Base-by-base conservation (phyloP, 2,113 vertebrate species). In the Hyla sarda region DNA sequence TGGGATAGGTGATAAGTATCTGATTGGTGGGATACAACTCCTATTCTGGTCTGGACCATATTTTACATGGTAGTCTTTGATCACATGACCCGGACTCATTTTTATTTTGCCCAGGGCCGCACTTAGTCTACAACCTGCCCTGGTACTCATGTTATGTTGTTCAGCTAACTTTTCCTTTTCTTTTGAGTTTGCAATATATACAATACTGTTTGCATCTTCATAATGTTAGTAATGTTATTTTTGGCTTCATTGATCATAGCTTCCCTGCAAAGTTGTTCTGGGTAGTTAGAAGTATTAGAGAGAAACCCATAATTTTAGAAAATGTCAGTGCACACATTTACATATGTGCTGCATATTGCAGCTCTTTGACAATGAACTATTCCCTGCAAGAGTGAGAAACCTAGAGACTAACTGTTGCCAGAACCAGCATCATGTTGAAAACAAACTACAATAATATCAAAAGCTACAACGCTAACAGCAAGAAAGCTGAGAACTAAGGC, bases 241-340 rank as follows among this genome's bases (percentile, higher is more conserved):
- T 65, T 65, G 58, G 78, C 56, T 81, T 65, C 23, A 65, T 81
- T 81, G 77, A 80, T 80, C 77, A 45, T 45, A 81, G 78, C 58
- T 81, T 81, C 56, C 37, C 54, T 47, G 34, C 34, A 65, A 81
- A 65, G 78, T 81, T 65, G 37, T 81, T 65, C 78, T 45, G 78
- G 34, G 37, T 41, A 81, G 34, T 65, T 81, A 62, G 11, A 81
- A 65, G 7, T 81, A 81, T 81, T 65, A 81, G 37, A 62, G 78
- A 81, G 32, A 62, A 81, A 65, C 56, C 78, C 78, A 81, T 81
- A 81, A 81, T 81, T 81, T 65, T 62, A 60, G 78, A 62, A 81
- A 65, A 81, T 81, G 78, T 81, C 78, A 81, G 41, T 81, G 78
- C 78, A 62, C 78, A 81, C 45, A 81, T 81, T 81, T 81, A 81